Evolutionary conservation across 2,888 invertebrate genomes (phyloP).

Genomic region (Oscheius onirici): DNA sequence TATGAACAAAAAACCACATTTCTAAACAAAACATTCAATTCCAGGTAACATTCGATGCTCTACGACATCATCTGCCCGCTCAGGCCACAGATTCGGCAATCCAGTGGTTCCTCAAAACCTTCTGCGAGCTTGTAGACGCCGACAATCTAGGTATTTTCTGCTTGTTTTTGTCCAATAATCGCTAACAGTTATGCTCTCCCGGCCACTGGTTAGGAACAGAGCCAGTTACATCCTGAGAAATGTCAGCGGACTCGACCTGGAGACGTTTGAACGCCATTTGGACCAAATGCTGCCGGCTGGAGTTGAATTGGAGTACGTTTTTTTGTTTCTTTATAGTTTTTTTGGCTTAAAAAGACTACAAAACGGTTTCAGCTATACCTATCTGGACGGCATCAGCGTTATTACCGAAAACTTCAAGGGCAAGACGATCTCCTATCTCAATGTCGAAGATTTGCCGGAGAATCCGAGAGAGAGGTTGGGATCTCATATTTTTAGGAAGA

Average conservation of each 20-base stretch:
- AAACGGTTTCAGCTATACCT: conserved; percentile 17
- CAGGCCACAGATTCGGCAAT: conserved; percentile 9
- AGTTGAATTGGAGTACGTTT: conserved; percentile 32
- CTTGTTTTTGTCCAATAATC: background rate
- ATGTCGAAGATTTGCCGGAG: conserved; percentile 41
- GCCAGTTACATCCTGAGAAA: conserved; percentile 26
- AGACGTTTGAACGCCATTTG: conserved; percentile 34
- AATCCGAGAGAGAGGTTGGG: conserved; percentile 37
- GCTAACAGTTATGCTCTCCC: conserved; percentile 9
- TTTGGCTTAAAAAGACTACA: background rate
- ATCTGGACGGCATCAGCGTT: conserved; percentile 21
- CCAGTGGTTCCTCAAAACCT: conserved; percentile 22
- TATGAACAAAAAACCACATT: background rate
- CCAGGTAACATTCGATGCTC: conserved; percentile 22
- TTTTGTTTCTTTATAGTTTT: background rate
- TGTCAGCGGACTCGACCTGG: conserved; percentile 18
- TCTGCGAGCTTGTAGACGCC: background rate
- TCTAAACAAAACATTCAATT: no score
- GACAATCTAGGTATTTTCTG: background rate
- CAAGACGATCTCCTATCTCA: conserved; percentile 34
- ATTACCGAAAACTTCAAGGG: conserved; percentile 24
- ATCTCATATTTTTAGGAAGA: no score
- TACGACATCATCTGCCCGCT: background rate
- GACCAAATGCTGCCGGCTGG: conserved; percentile 36
- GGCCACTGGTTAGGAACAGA: conserved; percentile 11